Conservation (phyloP, 2,888 invertebrate species). For the Auanema sp. region DNA sequence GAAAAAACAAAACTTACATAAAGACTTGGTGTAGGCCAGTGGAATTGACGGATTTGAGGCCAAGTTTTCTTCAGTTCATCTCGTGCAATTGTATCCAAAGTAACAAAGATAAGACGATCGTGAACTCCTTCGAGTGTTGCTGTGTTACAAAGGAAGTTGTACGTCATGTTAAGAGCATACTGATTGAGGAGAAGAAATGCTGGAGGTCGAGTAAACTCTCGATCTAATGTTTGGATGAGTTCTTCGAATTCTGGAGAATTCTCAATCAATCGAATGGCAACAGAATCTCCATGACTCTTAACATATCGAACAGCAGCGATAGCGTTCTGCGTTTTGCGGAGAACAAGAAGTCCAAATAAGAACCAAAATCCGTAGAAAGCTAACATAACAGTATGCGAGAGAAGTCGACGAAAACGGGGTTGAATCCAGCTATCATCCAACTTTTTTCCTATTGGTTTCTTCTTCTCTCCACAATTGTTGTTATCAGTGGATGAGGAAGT, state of each 20-base stretch:
- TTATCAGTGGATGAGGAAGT: too few species aligned
- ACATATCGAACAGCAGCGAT: conserved; percentile 61
- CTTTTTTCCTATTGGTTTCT: too few species aligned
- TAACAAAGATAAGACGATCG: conserved; percentile 60
- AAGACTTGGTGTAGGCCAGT: conserved; percentile 63
- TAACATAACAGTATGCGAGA: conserved; percentile 7
- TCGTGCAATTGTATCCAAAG: conserved; percentile 56
- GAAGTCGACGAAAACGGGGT: too few species aligned
- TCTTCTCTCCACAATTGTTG: too few species aligned
- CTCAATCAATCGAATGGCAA: conserved; percentile 50
- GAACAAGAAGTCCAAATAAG: conserved; percentile 51
- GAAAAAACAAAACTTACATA: conserved; percentile 47
- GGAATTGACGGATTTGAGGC: conserved; percentile 60
- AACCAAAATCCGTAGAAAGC: conserved; percentile 49
- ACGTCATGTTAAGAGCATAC: conserved; percentile 63
- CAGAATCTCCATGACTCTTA: conserved; percentile 52
- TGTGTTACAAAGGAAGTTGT: conserved; percentile 63
- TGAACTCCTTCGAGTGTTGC: conserved; percentile 35
- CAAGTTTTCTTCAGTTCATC: conserved; percentile 51
- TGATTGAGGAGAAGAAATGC: conserved; percentile 62
- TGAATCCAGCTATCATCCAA: too few species aligned
- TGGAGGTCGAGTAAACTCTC: conserved; percentile 53
- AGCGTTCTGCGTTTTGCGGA: conserved; percentile 60
- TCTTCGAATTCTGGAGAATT: conserved; percentile 54
- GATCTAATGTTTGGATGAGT: conserved; percentile 29